Percentiles rank a stretch among this genome's conserved stretches.
Conservation (phyloP, 2,113 vertebrate genomes). For the Semnornis frantzii region DNA sequence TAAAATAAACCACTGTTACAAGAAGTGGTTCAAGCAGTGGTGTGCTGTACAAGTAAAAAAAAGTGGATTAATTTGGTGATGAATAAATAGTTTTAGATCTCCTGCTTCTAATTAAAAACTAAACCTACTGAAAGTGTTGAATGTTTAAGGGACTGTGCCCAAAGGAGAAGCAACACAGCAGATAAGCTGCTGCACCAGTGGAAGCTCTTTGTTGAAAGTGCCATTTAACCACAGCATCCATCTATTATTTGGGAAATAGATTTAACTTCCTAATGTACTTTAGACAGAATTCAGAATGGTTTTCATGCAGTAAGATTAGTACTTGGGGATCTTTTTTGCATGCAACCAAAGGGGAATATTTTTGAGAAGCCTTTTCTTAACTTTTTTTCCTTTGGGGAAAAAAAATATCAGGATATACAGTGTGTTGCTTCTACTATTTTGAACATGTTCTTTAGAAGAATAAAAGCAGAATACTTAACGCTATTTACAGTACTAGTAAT, state of each 20-base stretch:
- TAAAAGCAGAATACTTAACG: background rate
- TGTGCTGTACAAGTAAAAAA: background rate
- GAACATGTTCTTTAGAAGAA: background rate
- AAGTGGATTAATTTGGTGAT: background rate
- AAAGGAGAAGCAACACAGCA: background rate
- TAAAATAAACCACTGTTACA: background rate
- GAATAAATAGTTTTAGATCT: background rate
- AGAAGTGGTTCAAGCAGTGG: background rate
- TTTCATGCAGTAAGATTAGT: background rate
- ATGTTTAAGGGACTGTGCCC: background rate
- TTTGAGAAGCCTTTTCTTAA: background rate
- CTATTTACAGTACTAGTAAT: background rate
- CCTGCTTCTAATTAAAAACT: background rate
- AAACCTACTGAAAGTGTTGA: background rate
- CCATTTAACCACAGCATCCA: background rate
- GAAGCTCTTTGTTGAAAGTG: background rate
- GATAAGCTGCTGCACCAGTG: background rate
- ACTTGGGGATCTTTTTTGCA: background rate
- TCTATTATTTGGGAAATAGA: background rate
- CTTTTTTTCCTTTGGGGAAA: background rate
- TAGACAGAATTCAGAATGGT: background rate
- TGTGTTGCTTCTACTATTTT: background rate
- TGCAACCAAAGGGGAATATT: background rate
- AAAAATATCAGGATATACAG: background rate
- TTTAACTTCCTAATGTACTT: background rate